Evolutionary conservation across 2,888 invertebrate genomes (phyloP).

Genomic region (Pyrocoelia pectoralis): DNA sequence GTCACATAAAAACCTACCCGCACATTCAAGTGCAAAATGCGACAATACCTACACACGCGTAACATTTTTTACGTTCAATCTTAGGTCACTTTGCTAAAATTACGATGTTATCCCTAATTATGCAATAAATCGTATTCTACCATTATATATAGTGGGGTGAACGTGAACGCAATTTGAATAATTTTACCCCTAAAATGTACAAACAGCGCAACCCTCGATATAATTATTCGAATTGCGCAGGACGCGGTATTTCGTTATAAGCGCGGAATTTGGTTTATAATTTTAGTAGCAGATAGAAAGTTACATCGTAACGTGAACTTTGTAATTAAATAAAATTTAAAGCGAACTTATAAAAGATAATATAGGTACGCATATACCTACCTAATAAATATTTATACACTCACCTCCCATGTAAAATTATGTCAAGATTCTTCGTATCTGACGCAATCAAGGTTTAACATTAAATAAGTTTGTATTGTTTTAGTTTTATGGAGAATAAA

Average conservation of each 20-base stretch:
- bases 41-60: no score
- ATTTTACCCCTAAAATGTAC: no score
- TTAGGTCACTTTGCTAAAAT: no score
- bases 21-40: no score
- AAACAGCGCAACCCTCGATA: constrained; percentile 29
- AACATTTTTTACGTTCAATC: no score
- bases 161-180: no score
- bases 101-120: no score
- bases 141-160: no score
- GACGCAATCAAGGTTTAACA: constrained; percentile 14
- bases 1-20: no score
- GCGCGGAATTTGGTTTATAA: constrained; percentile 37
- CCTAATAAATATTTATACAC: neutral
- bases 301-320: neutral
- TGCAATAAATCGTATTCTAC: no score
- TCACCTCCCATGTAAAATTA: constrained; percentile 4
- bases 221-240: constrained; percentile 33
- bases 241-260: constrained; percentile 38
- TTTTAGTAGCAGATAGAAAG: constrained; percentile 37
- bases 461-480: neutral
- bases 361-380: neutral
- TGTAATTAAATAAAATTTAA: neutral
- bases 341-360: neutral
- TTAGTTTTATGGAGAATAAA: constrained; percentile 28
- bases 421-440: constrained; percentile 12